These are phyloP conservation scores for Ryuthela nishihirai DNA, from an alignment of 2,888 invertebrate genomes.

Conservation along the genomic window DNA sequence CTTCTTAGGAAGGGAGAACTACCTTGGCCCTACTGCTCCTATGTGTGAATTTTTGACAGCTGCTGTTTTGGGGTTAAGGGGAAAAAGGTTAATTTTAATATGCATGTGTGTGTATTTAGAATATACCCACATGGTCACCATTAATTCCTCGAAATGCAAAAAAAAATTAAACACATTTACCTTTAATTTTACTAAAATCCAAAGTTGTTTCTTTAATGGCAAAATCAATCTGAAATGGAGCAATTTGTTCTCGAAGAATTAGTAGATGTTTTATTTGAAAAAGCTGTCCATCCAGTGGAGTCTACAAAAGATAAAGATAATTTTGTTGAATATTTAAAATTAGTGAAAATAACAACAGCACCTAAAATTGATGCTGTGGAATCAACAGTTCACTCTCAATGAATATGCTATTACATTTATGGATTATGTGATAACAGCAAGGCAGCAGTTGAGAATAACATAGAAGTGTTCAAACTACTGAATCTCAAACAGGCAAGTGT, in stretches of 20 bases:
- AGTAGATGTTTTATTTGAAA: conserved; percentile 97
- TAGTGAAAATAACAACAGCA: conserved; percentile 5
- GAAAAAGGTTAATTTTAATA: no score
- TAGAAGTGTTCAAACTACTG: no score
- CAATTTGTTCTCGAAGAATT: conserved; percentile 94
- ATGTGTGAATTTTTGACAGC: no score
- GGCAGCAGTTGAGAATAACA: no score
- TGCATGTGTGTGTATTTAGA: no score
- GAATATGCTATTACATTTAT: neutral
- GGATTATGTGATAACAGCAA: neutral
- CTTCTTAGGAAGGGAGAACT: no score
- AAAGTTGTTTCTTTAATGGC: conserved; percentile 87
- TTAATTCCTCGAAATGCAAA: no score
- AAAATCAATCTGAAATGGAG: conserved; percentile 92
- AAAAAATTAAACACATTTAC: conserved; percentile 12
- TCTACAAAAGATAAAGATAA: conserved; percentile 51
- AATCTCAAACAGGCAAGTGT: no score
- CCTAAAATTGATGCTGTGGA: neutral
- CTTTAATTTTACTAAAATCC: conserved; percentile 64
- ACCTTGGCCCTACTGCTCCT: no score
- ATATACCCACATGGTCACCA: no score
- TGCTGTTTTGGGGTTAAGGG: no score
- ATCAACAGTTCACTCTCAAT: neutral
- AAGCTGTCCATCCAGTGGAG: conserved; percentile 86
- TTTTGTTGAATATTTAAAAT: conserved; percentile 3